A percentile compares a stretch with the other conserved stretches of the same genome.
phyloP scores from a whole-genome alignment of 2,888 invertebrate genomes.

The Cephus pulcher region DNA sequence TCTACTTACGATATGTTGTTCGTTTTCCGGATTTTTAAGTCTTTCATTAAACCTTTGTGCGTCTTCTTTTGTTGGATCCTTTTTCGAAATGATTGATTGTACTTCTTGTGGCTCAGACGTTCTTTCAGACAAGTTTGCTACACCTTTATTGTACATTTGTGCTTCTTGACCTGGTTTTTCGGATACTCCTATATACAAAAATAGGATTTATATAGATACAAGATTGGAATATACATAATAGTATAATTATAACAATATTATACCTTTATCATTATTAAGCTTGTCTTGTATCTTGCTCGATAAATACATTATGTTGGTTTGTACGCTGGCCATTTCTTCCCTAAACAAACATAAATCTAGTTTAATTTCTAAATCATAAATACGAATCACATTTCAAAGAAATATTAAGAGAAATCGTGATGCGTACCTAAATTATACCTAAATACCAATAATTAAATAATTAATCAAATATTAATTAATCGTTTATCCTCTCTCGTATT shows the following conservation, averaged over 20 bases:
- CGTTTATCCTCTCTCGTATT: neutral
- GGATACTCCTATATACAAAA: neutral
- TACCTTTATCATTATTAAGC: conserved; percentile 49
- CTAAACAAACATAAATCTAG: conserved; percentile 62
- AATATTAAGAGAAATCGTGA: neutral
- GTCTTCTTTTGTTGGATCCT: neutral
- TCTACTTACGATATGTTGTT: neutral
- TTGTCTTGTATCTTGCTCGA: conserved; percentile 65
- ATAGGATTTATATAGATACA: neutral
- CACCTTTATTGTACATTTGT: neutral
- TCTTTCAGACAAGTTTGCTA: neutral
- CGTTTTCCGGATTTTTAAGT: neutral
- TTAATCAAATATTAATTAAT: neutral
- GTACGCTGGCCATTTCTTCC: conserved; percentile 84
- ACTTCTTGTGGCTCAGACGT: neutral
- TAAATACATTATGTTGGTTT: conserved; percentile 81
- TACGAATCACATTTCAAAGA: neutral
- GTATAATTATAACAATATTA: neutral
- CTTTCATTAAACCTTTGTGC: neutral
- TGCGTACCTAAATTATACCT: neutral
- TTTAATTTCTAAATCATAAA: neutral
- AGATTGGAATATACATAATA: neutral
- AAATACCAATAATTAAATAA: neutral
- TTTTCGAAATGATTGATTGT: neutral
- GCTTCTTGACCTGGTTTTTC: neutral